Evolutionary conservation across 2,797 vertebrate species (phyloP).

Genomic region (Phalanger gymnotis): DNA sequence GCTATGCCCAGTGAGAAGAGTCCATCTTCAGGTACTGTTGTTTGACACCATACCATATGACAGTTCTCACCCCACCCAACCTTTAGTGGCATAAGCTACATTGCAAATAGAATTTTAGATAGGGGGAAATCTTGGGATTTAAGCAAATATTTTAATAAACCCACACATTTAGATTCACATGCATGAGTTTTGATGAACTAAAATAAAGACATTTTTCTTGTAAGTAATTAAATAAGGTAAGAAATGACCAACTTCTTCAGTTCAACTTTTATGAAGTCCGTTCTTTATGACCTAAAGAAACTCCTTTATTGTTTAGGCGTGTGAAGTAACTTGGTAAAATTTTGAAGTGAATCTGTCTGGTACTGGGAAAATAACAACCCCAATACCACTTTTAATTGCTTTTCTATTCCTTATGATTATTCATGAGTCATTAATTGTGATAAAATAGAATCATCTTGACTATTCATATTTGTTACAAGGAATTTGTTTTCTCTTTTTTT

Average conservation of each 20-base stretch:
- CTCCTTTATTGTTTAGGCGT: constrained; percentile 42
- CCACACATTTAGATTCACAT: not conserved
- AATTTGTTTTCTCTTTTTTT: not conserved
- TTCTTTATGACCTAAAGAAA: constrained; percentile 34
- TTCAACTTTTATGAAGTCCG: constrained; percentile 31
- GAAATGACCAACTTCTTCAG: not conserved
- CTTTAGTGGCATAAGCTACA: not conserved
- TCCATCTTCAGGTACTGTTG: not conserved
- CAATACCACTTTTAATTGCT: not conserved
- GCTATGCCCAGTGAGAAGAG: not conserved
- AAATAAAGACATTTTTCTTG: not conserved
- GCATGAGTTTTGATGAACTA: not conserved
- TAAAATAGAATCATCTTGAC: constrained; percentile 23
- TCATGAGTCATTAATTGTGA: constrained; percentile 62
- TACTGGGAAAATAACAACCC: not conserved
- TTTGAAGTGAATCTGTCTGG: constrained; percentile 40
- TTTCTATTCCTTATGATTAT: not conserved
- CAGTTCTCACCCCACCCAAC: not conserved
- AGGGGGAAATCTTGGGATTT: not conserved
- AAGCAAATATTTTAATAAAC: not conserved
- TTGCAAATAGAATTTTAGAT: not conserved
- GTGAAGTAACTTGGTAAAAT: constrained; percentile 36
- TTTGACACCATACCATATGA: not conserved
- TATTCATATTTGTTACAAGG: not conserved
- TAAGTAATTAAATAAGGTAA: not conserved